Conservation (phyloP, 2,113 vertebrate species). For the Oceanodroma tethys region DNA sequence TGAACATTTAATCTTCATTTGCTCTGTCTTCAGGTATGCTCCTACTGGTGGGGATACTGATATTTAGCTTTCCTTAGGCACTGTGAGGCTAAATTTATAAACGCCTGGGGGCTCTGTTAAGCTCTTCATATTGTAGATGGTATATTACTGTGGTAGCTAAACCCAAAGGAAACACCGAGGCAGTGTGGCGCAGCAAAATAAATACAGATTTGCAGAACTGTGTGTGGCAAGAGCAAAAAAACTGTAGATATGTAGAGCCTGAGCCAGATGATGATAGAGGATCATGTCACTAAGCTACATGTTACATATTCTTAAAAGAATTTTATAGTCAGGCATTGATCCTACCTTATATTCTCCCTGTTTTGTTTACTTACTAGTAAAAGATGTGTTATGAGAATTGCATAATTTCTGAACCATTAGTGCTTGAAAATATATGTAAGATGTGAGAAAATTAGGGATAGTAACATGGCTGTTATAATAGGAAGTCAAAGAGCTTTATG, state of each 20-base stretch:
- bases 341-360: neutral
- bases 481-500: neutral
- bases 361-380: neutral
- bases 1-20: neutral
- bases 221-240: neutral
- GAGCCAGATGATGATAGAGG: neutral
- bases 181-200: neutral
- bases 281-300: neutral
- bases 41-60: neutral
- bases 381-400: neutral
- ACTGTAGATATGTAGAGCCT: neutral
- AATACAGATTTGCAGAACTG: neutral
- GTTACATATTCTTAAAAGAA: neutral
- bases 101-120: neutral
- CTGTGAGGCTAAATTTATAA: neutral
- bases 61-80: neutral
- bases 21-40: neutral
- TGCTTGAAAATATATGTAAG: neutral
- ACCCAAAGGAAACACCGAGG: neutral
- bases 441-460: neutral
- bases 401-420: neutral
- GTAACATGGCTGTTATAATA: neutral
- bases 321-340: neutral
- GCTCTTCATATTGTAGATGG: neutral
- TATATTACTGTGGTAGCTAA: neutral